A percentile compares a stretch with the other conserved stretches of the same genome.
Evolutionary conservation across 2,797 vertebrate genomes (phyloP).

Genomic region (Spheniscus humboldti): DNA sequence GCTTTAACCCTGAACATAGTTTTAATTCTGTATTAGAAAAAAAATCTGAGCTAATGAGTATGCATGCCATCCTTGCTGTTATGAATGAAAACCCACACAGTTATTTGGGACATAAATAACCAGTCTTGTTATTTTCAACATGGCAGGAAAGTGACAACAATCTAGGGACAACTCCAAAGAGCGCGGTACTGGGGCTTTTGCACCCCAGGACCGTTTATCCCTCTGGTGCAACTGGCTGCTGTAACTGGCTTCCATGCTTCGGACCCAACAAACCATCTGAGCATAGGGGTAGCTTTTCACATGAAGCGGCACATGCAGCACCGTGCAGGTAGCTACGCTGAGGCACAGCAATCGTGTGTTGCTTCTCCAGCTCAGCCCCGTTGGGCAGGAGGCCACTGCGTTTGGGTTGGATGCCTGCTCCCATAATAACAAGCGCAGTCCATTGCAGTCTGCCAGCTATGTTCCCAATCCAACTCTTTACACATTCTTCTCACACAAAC

Average conservation of each 20-base stretch:
- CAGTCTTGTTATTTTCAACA: background rate
- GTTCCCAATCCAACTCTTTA: background rate
- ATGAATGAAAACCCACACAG: background rate
- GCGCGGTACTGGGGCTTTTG: background rate
- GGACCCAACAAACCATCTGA: background rate
- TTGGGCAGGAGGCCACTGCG: background rate
- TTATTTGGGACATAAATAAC: background rate
- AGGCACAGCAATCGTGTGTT: background rate
- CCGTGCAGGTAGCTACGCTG: fast-evolving
- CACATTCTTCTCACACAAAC: background rate
- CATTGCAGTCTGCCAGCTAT: background rate
- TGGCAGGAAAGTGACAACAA: background rate
- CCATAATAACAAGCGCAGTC: background rate
- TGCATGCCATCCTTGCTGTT: background rate
- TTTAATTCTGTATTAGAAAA: background rate
- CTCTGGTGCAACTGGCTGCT: background rate
- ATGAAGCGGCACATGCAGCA: fast-evolving
- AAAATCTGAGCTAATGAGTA: background rate
- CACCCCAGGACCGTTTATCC: background rate
- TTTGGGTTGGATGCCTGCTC: background rate
- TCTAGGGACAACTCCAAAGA: background rate
- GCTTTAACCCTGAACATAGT: background rate
- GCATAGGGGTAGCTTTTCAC: background rate
- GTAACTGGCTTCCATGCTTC: background rate
- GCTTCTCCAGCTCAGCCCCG: background rate